Conservation (phyloP, 2,113 vertebrate genomes). For the Centropus unirufus region DNA sequence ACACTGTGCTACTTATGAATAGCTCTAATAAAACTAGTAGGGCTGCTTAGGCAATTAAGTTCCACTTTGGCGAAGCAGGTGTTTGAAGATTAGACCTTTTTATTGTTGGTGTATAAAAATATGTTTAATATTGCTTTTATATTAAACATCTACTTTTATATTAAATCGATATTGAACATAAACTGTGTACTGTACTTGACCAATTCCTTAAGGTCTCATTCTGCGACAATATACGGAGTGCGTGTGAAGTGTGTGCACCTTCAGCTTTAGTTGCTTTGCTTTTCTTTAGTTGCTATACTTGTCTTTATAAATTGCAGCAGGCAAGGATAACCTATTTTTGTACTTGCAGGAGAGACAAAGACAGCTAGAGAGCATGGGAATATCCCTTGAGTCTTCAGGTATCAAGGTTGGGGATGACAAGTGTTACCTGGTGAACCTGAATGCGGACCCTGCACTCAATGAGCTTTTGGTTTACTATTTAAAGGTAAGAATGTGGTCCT, state of each 20-base stretch:
- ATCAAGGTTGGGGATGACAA: constrained; percentile 99
- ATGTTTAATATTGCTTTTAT: too few species aligned
- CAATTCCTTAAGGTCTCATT: not conserved
- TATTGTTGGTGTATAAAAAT: not conserved
- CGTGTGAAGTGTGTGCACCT: not conserved
- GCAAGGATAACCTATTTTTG: not conserved
- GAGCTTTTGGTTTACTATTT: constrained; percentile 97
- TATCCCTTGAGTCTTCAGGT: constrained; percentile 96
- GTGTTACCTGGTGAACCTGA: constrained; percentile 96
- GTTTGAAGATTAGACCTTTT: not conserved
- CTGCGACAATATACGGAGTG: not conserved
- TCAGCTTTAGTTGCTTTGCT: not conserved
- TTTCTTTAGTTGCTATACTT: not conserved
- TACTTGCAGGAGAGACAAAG: constrained; percentile 90
- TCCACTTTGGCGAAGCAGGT: not conserved
- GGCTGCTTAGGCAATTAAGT: not conserved
- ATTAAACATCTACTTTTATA: too few species aligned
- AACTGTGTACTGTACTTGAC: not conserved
- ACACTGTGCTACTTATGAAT: not conserved
- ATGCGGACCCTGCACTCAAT: constrained; percentile 96
- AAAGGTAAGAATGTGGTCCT: constrained; percentile 81
- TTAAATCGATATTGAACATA: too few species aligned
- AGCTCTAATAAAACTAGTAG: not conserved
- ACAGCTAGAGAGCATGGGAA: constrained; percentile 98
- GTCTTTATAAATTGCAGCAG: not conserved